phyloP scores from a whole-genome alignment of 2,113 vertebrate species.

The Jaculus jaculus region DNA sequence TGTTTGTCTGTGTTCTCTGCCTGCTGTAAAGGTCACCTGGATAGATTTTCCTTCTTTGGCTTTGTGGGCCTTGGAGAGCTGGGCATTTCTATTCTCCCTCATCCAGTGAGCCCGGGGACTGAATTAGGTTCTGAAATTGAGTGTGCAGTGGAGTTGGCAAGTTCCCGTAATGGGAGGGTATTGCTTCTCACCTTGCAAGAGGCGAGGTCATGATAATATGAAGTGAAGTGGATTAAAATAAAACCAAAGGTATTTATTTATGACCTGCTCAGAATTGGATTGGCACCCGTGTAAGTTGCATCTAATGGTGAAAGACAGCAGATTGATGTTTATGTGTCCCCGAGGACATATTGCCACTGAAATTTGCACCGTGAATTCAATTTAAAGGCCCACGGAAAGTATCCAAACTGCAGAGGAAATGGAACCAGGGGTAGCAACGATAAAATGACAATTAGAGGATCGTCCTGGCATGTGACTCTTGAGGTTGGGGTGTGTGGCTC shows the following conservation, averaged over 20 bases:
- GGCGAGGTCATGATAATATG: slow-evolving; percentile 77
- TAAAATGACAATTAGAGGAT: background rate
- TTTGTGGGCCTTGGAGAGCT: slow-evolving; percentile 66
- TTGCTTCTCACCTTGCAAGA: slow-evolving; percentile 74
- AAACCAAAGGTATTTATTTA: slow-evolving; percentile 75
- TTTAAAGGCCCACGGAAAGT: slow-evolving; percentile 62
- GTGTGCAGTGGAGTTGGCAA: slow-evolving; percentile 56
- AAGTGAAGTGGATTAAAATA: slow-evolving; percentile 82
- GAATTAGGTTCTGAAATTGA: slow-evolving; percentile 87
- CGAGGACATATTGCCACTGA: slow-evolving; percentile 5
- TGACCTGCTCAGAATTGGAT: slow-evolving; percentile 66
- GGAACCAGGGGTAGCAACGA: background rate
- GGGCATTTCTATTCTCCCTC: slow-evolving; percentile 84
- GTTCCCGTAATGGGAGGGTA: slow-evolving; percentile 75
- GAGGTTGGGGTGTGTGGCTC: fast-evolving
- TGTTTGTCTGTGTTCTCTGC: slow-evolving; percentile 38
- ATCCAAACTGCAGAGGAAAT: slow-evolving; percentile 41
- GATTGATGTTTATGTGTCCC: slow-evolving; percentile 36
- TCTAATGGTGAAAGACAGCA: slow-evolving; percentile 59
- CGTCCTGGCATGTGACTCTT: fast-evolving
- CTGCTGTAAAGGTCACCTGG: slow-evolving; percentile 62
- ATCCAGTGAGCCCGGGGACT: slow-evolving; percentile 72
- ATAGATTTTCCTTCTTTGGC: slow-evolving; percentile 68
- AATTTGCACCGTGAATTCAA: slow-evolving; percentile 56
- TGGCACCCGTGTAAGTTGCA: slow-evolving; percentile 64